Percentiles rank a stretch among this genome's conserved stretches.
Conservation (phyloP, 2,113 vertebrate genomes). For the Opisthocomus hoazin region DNA sequence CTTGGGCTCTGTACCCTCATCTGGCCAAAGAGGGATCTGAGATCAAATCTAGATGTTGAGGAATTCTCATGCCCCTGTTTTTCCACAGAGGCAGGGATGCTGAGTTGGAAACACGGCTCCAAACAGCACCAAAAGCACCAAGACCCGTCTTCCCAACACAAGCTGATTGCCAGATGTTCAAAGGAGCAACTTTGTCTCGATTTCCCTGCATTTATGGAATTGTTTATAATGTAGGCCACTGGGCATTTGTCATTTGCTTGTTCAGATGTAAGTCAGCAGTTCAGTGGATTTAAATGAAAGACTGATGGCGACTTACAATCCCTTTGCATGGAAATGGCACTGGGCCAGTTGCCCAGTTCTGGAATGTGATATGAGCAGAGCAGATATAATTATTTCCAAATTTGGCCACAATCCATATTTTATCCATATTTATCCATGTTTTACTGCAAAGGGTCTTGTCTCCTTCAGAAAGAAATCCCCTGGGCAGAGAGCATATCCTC, state of each 20-base stretch:
- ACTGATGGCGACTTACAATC: neutral
- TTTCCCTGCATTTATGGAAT: neutral
- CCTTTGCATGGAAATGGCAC: constrained; percentile 19
- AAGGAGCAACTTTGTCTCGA: neutral
- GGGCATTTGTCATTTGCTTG: constrained; percentile 27
- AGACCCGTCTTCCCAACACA: neutral
- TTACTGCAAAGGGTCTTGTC: constrained; percentile 6
- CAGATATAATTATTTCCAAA: constrained; percentile 36
- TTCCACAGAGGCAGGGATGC: rapidly evolving
- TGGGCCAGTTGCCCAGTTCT: constrained; percentile 47
- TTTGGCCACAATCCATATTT: constrained; percentile 39
- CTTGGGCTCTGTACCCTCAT: neutral
- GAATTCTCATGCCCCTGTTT: neutral
- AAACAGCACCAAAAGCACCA: neutral
- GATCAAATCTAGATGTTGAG: neutral
- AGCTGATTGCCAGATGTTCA: neutral
- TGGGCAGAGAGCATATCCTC: neutral
- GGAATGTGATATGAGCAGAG: constrained; percentile 47
- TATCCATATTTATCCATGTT: constrained; percentile 56
- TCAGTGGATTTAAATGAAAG: constrained; percentile 1
- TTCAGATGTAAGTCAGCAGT: constrained; percentile 28
- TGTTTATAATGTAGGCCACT: neutral
- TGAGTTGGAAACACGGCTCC: neutral
- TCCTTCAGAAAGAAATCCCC: neutral
- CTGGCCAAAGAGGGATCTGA: neutral